These are phyloP conservation scores for Galbula dea DNA, from an alignment of 2,113 vertebrate species.

Conservation along the genomic window DNA sequence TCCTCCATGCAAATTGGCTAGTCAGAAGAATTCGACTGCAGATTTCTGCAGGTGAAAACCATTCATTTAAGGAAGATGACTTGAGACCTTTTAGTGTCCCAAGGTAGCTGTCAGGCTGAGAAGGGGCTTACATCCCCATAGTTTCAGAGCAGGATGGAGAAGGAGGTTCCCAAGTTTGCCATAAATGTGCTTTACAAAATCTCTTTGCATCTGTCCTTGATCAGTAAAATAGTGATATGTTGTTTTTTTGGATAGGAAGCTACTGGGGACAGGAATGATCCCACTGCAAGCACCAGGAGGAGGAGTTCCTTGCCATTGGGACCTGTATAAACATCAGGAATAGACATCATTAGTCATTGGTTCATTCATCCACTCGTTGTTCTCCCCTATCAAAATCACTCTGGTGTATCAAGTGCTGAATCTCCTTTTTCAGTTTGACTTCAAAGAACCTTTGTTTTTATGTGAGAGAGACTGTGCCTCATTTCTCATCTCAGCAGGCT, in stretches of 20 bases:
- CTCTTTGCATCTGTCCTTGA: background rate
- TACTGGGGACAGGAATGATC: background rate
- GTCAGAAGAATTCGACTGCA: background rate
- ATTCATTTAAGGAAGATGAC: background rate
- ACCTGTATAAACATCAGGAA: background rate
- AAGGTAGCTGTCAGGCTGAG: background rate
- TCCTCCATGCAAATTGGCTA: constrained; percentile 8
- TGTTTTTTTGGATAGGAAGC: background rate
- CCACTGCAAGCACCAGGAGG: background rate
- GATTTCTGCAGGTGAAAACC: background rate
- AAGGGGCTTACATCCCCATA: background rate
- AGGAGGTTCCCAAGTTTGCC: background rate
- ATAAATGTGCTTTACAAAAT: background rate
- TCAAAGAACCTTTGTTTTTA: background rate
- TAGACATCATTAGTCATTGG: background rate
- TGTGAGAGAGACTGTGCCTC: background rate
- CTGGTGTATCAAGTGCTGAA: background rate
- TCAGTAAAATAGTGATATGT: background rate
- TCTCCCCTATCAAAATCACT: background rate
- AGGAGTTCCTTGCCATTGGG: background rate
- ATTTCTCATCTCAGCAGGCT: background rate
- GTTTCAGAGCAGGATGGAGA: background rate
- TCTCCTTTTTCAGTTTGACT: background rate
- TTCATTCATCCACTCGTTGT: background rate
- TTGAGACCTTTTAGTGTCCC: background rate